Percentiles rank a stretch among this genome's conserved stretches.
Evolutionary conservation across 2,888 invertebrate species (phyloP).

Genomic region (Copidosoma aretas): DNA sequence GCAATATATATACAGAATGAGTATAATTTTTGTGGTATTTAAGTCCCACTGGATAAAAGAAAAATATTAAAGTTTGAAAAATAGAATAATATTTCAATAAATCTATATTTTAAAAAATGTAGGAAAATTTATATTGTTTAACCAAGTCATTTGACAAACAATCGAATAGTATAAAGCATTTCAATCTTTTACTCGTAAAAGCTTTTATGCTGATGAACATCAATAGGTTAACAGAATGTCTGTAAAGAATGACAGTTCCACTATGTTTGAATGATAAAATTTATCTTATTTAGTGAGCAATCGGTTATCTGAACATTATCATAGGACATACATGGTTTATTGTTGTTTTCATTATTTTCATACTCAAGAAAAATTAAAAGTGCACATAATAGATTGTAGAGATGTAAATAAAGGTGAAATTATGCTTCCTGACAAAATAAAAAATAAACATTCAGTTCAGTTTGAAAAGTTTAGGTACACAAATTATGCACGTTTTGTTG

Average conservation of each 20-base stretch:
- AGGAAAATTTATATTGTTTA: no score
- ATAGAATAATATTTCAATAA: no score
- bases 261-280: constrained; percentile 24
- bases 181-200: no score
- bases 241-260: background rate
- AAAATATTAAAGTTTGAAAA: no score
- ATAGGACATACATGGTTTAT: constrained; percentile 27
- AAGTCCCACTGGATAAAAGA: no score
- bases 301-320: constrained; percentile 10
- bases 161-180: no score
- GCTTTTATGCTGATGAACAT: no score
- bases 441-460: constrained; percentile 11
- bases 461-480: constrained; percentile 31
- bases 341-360: constrained; percentile 42
- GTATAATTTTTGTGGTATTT: no score
- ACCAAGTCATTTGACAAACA: no score
- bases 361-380: constrained; percentile 8
- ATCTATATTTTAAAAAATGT: no score
- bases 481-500: constrained; percentile 23
- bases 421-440: constrained; percentile 9
- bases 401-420: constrained; percentile 17
- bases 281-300: constrained; percentile 32
- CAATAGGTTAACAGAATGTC: no score
- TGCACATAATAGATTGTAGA: constrained; percentile 24
- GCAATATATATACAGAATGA: no score